These are phyloP conservation scores for Drosophila littoralis DNA, from an alignment of 1,140 invertebrate genomes.

Conservation along the genomic window DNA sequence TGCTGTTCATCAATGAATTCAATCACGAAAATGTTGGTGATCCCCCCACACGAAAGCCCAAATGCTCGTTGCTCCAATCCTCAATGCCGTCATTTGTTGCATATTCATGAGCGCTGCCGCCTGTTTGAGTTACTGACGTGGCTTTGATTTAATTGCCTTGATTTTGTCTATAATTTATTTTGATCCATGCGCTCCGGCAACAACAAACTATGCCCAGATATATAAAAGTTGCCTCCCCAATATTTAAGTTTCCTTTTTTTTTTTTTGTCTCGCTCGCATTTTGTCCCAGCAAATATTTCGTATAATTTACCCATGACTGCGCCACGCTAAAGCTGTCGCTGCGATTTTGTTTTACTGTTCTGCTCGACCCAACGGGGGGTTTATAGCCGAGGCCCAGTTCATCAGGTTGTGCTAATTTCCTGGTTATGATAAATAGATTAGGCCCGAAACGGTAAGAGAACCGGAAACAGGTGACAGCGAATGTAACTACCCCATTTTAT, in stretches of 20 bases:
- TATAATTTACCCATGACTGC: constrained; percentile 45
- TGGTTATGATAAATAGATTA: neutral
- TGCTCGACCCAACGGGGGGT: neutral
- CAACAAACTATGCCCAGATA: constrained; percentile 22
- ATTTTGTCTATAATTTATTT: constrained; percentile 80
- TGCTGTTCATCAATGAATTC: constrained; percentile 81
- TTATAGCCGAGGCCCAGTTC: neutral
- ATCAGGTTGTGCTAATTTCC: neutral
- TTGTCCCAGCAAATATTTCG: constrained; percentile 36
- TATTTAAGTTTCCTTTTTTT: constrained; percentile 2
- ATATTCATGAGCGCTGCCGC: constrained; percentile 71
- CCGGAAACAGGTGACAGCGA: neutral
- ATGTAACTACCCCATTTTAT: neutral
- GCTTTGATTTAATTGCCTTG: constrained; percentile 77
- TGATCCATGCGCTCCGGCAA: constrained; percentile 30
- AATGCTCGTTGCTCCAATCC: constrained; percentile 47
- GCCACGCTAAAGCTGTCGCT: constrained; percentile 17
- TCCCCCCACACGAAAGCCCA: constrained; percentile 11
- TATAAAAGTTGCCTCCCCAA: constrained; percentile 14
- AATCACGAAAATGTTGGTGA: constrained; percentile 75
- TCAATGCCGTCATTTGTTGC: constrained; percentile 58
- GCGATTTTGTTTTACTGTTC: constrained; percentile 22
- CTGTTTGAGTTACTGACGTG: constrained; percentile 77
- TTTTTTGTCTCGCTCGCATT: constrained; percentile 9
- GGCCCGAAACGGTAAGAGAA: too few species aligned